These are phyloP conservation scores for Malacosoma neustria DNA, from an alignment of 2,888 invertebrate species.

Conservation along the genomic window DNA sequence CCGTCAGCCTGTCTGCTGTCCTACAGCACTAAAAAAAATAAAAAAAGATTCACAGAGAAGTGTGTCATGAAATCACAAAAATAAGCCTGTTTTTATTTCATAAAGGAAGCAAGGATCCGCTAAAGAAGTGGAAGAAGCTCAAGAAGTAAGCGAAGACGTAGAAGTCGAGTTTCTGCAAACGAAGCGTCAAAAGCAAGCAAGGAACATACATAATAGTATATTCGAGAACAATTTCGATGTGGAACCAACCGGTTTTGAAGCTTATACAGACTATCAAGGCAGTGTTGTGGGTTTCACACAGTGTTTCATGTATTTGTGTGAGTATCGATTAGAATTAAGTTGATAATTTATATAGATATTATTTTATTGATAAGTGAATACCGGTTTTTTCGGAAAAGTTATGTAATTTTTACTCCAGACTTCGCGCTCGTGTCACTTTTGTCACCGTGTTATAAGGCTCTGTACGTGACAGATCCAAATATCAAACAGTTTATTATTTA, in stretches of 20 bases:
- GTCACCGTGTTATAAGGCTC: neutral
- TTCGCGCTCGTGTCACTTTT: neutral
- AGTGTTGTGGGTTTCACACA: conserved; percentile 47
- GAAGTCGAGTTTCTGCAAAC: conserved; percentile 13
- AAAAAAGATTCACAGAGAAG: too few relatives aligned
- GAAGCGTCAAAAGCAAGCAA: conserved; percentile 16
- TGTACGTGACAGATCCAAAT: neutral
- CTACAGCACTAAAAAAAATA: too few relatives aligned
- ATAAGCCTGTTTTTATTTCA: too few relatives aligned
- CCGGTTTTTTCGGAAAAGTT: too few relatives aligned
- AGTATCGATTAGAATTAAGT: too few relatives aligned
- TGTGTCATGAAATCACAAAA: too few relatives aligned
- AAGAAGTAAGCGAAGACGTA: conserved; percentile 48
- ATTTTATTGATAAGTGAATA: too few relatives aligned
- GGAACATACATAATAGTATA: conserved; percentile 31
- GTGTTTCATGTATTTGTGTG: conserved; percentile 60
- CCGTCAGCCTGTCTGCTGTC: too few relatives aligned
- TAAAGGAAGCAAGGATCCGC: conserved; percentile 48
- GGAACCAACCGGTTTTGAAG: conserved; percentile 11
- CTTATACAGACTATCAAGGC: conserved; percentile 22
- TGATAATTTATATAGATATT: too few relatives aligned
- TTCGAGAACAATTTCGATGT: conserved; percentile 56
- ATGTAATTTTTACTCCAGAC: too few relatives aligned
- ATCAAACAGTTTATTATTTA: neutral
- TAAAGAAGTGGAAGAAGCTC: conserved; percentile 50